Percentiles rank a stretch among this genome's conserved stretches.
Evolutionary conservation across 1,140 invertebrate species (phyloP).

Genomic region (Chironomus striatipennis): DNA sequence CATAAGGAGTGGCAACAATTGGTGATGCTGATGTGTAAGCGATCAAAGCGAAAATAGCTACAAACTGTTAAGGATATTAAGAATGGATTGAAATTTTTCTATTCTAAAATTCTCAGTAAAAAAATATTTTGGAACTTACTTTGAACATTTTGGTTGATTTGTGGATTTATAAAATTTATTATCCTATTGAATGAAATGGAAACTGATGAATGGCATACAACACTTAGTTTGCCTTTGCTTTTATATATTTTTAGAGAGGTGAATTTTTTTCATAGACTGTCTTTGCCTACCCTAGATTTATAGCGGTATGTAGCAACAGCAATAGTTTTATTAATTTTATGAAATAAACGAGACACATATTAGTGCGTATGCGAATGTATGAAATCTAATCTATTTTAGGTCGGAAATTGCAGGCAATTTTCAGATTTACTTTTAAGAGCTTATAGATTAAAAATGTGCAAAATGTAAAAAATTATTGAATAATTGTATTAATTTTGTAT

Average conservation of each 20-base stretch:
- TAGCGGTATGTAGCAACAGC: background rate
- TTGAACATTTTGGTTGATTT: constrained; percentile 37
- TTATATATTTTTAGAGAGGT: background rate
- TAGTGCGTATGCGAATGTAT: background rate
- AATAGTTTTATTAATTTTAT: background rate
- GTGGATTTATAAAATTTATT: constrained; percentile 35
- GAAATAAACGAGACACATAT: background rate
- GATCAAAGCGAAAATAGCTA: constrained; percentile 24
- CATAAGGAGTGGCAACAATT: constrained; percentile 29
- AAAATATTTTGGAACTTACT: no score
- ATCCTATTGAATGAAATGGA: constrained; percentile 37
- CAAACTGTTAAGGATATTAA: constrained; percentile 15
- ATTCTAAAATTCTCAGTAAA: no score
- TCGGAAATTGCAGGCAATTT: no score
- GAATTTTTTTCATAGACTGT: no score
- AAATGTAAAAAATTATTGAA: no score
- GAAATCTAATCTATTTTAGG: background rate
- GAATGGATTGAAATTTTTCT: background rate
- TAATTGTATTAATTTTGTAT: no score
- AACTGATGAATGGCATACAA: constrained; percentile 39
- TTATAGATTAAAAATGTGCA: no score
- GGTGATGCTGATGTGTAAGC: constrained; percentile 32
- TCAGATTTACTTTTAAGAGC: no score
- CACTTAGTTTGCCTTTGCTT: constrained; percentile 12
- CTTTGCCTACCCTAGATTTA: background rate